Base-by-base conservation (phyloP, 1,140 invertebrate species). In the Mizuhopecten yessoensis region DNA sequence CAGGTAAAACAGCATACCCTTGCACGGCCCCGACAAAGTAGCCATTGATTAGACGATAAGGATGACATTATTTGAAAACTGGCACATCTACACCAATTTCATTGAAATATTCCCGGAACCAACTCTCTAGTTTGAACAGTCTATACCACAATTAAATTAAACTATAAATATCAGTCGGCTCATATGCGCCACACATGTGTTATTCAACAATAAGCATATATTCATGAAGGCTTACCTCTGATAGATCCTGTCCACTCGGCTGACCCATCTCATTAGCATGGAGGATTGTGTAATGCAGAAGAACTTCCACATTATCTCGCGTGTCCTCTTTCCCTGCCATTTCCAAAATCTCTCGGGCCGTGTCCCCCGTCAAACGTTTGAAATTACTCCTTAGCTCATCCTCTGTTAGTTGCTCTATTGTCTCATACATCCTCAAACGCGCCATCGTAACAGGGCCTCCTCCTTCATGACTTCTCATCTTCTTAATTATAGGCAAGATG, bases 261-360 rank as follows among this genome's bases (percentile, higher is more conserved):
- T 89, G 90, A 9, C 90, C 88, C 34, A 86, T 34, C 33, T 91
- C 90, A 88, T 91, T 91, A 2, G 90, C 88, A 75, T 88, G 29
- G 3, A 90, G 15, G 10, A 90, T 92, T 0, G 86, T 10, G 0
- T 33, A 88, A 33, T 92, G 89, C 0, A 92, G 11, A 0, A 57
- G 9, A 34, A 49, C 39, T 29, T 75, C 33, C n/a, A 33, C 33
- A 11, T 75, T 34, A 9, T 75, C 88, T 13, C 34, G 9, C 23
- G n/a, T 34, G 10, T 17, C 33, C 7, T 89, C 49, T 34, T 45
- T 39, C 34, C 88, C 49, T 7, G 49, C 88, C 45, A 89, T 75
- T 57, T 45, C 33, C 5, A 89, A 29, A 23, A 75, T 29, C 36
- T 89, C 88, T 11, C 10, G 23, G 0, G 34, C 5, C 0, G 0